phyloP scores from a whole-genome alignment of 53 echinoderm and acorn worm species.

The Holothuria scabra region DNA sequence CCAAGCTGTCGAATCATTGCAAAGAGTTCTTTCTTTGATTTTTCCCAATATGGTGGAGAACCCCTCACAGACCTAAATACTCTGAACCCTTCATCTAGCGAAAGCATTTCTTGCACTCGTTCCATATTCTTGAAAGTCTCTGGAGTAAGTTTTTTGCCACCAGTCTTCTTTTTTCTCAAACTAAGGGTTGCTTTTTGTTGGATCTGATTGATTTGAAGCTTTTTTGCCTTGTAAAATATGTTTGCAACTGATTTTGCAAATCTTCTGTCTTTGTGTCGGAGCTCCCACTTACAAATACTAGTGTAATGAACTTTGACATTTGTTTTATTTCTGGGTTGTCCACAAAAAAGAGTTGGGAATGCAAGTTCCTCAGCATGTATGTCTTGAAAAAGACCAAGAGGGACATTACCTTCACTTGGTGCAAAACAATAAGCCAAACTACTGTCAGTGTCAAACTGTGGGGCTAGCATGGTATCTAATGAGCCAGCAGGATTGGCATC shows the following conservation, averaged over 20 bases:
- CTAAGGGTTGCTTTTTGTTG: neutral
- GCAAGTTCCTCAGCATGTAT: constrained; percentile 35
- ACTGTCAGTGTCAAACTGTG: constrained; percentile 15
- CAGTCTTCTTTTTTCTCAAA: no score
- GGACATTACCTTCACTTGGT: constrained; percentile 56
- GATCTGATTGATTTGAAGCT: constrained; percentile 37
- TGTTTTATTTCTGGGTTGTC: neutral
- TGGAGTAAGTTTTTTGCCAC: neutral
- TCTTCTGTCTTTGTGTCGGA: constrained; percentile 47
- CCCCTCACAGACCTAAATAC: constrained; percentile 22
- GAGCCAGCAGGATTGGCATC: constrained; percentile 13
- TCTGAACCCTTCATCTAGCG: constrained; percentile 21
- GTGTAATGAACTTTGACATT: constrained; percentile 48
- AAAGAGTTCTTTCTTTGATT: constrained; percentile 35
- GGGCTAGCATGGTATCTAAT: constrained; percentile 53
- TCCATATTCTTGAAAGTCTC: neutral
- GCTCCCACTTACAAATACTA: constrained; percentile 50
- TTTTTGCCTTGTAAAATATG: neutral
- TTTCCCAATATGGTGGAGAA: constrained; percentile 49
- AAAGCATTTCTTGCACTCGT: no score
- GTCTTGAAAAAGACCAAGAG: constrained; percentile 58
- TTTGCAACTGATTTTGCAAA: constrained; percentile 49
- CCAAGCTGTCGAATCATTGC: constrained; percentile 17
- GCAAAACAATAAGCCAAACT: constrained; percentile 44
- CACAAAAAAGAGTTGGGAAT: constrained; percentile 10